These are phyloP conservation scores for Epizoanthus scotinus DNA, from an alignment of 92 coral and sea anemone species.

Conservation along the genomic window DNA sequence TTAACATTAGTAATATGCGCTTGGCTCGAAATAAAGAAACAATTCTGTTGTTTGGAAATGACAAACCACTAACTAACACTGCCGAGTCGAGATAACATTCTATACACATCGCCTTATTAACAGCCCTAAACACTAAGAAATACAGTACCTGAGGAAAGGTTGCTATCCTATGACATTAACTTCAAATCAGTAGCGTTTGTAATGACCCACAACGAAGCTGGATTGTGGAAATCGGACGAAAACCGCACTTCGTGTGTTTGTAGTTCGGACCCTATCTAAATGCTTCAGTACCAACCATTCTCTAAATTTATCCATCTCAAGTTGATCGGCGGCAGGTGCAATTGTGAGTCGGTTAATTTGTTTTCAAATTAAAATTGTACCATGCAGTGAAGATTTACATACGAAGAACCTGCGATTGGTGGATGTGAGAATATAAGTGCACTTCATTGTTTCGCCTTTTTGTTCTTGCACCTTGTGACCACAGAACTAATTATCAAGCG, in stretches of 20 bases:
- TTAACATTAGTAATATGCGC: background rate
- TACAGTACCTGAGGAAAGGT: constrained; percentile 7
- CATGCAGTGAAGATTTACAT: constrained; percentile 25
- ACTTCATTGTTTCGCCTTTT: constrained; percentile 5
- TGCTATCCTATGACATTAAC: background rate
- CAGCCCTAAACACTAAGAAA: constrained; percentile 1
- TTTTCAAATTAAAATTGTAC: constrained; percentile 30
- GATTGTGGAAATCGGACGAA: background rate
- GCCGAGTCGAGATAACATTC: constrained; percentile 1
- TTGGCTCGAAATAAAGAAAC: background rate
- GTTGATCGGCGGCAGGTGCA: constrained; percentile 46
- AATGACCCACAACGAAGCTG: background rate
- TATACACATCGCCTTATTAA: background rate
- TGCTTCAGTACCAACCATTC: background rate
- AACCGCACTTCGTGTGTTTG: constrained; percentile 31
- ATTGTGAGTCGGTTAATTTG: constrained; percentile 12
- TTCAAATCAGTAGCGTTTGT: background rate
- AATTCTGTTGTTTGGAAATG: background rate
- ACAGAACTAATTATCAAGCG: constrained; percentile 8
- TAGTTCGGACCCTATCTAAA: constrained; percentile 23
- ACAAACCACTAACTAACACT: background rate
- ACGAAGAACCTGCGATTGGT: constrained; percentile 9
- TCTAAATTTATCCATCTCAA: constrained; percentile 36
- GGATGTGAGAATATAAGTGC: constrained; percentile 9
- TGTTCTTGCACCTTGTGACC: constrained; percentile 21